Conservation (phyloP, 2,113 vertebrate genomes). For the Glareola pratincola region DNA sequence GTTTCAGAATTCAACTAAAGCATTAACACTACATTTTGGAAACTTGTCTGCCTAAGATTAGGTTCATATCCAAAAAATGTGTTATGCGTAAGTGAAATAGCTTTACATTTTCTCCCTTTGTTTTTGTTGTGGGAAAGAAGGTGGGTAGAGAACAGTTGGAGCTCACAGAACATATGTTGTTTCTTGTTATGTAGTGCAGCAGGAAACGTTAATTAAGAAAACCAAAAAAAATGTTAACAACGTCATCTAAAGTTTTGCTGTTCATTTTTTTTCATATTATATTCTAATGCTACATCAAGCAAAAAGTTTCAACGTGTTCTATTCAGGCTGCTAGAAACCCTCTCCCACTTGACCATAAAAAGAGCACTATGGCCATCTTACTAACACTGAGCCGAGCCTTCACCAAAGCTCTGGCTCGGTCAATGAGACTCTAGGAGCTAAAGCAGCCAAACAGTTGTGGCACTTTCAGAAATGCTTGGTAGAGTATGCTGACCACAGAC, state of each 20-base stretch:
- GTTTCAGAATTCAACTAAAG: neutral
- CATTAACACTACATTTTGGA: neutral
- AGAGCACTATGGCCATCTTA: neutral
- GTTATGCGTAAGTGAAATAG: neutral
- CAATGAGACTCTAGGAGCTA: neutral
- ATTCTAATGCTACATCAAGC: neutral
- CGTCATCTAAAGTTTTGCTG: neutral
- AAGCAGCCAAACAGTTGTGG: neutral
- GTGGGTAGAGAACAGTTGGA: neutral
- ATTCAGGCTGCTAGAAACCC: neutral
- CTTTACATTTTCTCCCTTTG: neutral
- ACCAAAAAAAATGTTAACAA: neutral
- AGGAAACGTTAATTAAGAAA: neutral
- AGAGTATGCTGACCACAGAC: neutral
- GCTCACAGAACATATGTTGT: neutral
- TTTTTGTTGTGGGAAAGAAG: neutral
- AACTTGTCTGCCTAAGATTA: neutral
- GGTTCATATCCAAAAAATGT: neutral
- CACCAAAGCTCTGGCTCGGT: neutral
- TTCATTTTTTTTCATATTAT: neutral
- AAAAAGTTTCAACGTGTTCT: neutral
- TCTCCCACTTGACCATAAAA: neutral
- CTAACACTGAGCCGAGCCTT: neutral
- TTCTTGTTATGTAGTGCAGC: neutral
- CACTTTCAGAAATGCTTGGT: neutral